Evolutionary conservation across 92 coral and sea anemone genomes (phyloP), one percentile per base, ranked within the genome.

Genomic region (Epizoanthus stellaris): DNA sequence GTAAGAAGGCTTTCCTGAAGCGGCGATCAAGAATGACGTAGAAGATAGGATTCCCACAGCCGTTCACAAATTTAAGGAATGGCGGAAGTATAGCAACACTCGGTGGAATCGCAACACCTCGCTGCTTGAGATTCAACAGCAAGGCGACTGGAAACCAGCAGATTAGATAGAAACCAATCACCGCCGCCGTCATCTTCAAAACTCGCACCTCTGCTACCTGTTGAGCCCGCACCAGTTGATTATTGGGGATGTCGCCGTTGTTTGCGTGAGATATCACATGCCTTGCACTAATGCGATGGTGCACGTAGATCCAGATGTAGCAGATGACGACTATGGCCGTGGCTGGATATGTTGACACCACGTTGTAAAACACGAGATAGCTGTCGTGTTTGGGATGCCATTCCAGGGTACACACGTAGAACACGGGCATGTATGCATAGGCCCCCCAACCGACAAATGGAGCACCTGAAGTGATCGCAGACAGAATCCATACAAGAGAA

Each of bases 401-500:
- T 1, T 30, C 34, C 34, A 30, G 34, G 34, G 34, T 75, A 15
- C 80, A 75, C 3, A 75, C 80, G 38, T 75, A 75, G 38, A 75
- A 75, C 1, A 5, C 38, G 5, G 80, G 80, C 34, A 75, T 54
- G 19, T 75, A 75, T 6, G 80, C 80, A 23, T 56, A 75, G 3
- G 80, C 80, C 6, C 80, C 80, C 80, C 80, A 75, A 5, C 80
- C 80, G 14, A 75, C 4, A 6, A 75, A 12, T 8, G 80, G 80
- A 5, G 65, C 38, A 10, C 80, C 80, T 12, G 80, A 56, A 3
- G 80, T 54, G 0, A 30, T 1, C 0, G 34, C 34, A 30, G 34
- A 30, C 34, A 30, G 34, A 1, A 30, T 30, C 34, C 80, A 75
- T 14, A 75, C 80, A 6, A 53, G 58, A 75, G 14, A 30, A 25